phyloP scores from a whole-genome alignment of 2,888 invertebrate species.

The Dynastes hyllus region DNA sequence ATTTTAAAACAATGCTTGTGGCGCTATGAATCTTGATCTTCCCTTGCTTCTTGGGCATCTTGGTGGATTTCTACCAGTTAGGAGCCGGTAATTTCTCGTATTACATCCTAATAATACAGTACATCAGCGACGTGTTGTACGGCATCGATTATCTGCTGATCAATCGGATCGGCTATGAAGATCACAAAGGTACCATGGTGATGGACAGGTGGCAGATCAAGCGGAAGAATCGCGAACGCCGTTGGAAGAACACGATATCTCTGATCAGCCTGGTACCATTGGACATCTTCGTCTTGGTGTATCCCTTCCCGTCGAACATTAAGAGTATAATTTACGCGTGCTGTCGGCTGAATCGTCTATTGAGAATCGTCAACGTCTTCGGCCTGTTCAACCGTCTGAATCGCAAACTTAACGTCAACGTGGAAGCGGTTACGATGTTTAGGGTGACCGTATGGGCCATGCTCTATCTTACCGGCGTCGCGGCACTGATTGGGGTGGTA shows the following conservation, averaged over 20 bases:
- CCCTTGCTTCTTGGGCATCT: conserved; percentile 52
- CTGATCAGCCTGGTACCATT: conserved; percentile 52
- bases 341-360: conserved; percentile 49
- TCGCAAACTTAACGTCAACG: conserved; percentile 45
- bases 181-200: conserved; percentile 48
- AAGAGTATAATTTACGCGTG: conserved; percentile 26
- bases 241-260: conserved; percentile 32
- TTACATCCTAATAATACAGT: conserved; percentile 48
- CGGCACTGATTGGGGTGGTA: conserved; percentile 38
- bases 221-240: conserved; percentile 17
- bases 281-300: conserved; percentile 50
- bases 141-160: conserved; percentile 47
- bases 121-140: conserved; percentile 52
- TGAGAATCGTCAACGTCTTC: conserved; percentile 49
- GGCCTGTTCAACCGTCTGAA: conserved; percentile 34
- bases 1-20: too few species aligned
- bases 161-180: conserved; percentile 51
- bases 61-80: conserved; percentile 53
- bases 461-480: conserved; percentile 37
- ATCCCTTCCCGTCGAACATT: conserved; percentile 11
- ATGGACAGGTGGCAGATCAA: conserved; percentile 46
- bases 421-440: conserved; percentile 30
- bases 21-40: conserved; percentile 45
- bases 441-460: conserved; percentile 40
- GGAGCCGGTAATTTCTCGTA: conserved; percentile 36